These are phyloP conservation scores for Gallinago undulata DNA, from an alignment of 2,113 vertebrate genomes.

Conservation along the genomic window DNA sequence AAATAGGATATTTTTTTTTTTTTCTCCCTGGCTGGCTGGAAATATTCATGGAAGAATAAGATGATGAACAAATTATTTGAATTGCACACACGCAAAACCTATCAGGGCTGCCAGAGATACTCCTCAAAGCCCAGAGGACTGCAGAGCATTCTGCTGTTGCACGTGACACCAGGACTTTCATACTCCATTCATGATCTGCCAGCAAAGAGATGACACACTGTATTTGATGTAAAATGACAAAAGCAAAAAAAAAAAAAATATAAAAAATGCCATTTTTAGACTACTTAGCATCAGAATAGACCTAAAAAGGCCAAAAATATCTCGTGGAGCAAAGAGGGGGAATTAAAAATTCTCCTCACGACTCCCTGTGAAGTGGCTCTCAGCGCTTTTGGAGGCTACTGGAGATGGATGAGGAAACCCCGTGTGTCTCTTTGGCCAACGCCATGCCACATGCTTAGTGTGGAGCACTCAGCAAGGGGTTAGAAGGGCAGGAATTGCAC, in stretches of 20 bases:
- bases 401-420: not conserved
- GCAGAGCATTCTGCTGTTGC: not conserved
- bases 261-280: not conserved
- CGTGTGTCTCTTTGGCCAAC: not conserved
- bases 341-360: not conserved
- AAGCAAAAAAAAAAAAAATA: not conserved
- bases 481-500: not conserved
- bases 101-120: not conserved
- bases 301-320: not conserved
- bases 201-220: not conserved
- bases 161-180: not conserved
- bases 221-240: not conserved
- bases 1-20: not conserved
- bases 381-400: not conserved
- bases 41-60: not conserved
- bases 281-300: slow-evolving; percentile 14
- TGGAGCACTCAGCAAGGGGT: not conserved
- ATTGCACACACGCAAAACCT: not conserved
- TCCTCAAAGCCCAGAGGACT: not conserved
- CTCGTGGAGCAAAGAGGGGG: not conserved
- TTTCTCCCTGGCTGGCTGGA: not conserved
- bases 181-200: not conserved
- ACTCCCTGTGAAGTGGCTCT: not conserved
- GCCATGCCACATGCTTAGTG: fast-evolving
- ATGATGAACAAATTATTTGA: not conserved